Base-by-base conservation (phyloP, 2,113 vertebrate species). In the Paramormyrops kingsleyae region DNA sequence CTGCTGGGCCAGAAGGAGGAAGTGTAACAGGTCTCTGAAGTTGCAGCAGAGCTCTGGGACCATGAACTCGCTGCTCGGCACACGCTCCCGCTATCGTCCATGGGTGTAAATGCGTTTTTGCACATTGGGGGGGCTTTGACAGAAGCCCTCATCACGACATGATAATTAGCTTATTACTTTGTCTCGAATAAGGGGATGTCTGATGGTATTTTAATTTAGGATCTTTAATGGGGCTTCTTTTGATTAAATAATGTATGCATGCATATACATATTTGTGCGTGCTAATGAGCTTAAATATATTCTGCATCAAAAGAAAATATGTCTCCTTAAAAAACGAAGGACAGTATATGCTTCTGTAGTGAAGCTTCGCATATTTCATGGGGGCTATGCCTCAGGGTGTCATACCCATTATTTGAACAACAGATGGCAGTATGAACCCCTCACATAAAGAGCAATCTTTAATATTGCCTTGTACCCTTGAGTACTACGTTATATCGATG, bases 181-280 rank as follows among this genome's bases (percentile, higher is more conserved):
- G 89, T 77, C 90, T 90, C 47, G 77, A 80, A 70, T 91, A 88
- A 91, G 74, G 92, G 66, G 92, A 91, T 89, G 92, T 91, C 88
- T 94, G 92, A 94, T 94, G 74, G 91, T 91, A 49, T 89, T 89
- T 93, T 95, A 94, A 93, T 94, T 93, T 94, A 93, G n/a, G 93
- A 87, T 91, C 12, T 31, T 94, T 94, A 94, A 95, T 94, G 91
- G 90, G 91, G 90, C 90, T 90, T 87, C 19, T 93, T 92, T 94
- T 95, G 95, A 96, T 95, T 96, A 94, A 94, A 95, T 96, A 94
- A 94, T 91, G 83, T 94, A 96, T 95, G 94, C 94, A 94, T 90
- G 89, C 50, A 85, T 44, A 50, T 94, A 93, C 93, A 94, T 94
- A 93, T 94, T 94, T 94, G 56, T 90, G 89, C 83, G 89, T 89